Percentiles rank a stretch among this genome's conserved stretches.
phyloP scores from a whole-genome alignment of 1,140 invertebrate species.

The Druon quercuslanigerum region DNA sequence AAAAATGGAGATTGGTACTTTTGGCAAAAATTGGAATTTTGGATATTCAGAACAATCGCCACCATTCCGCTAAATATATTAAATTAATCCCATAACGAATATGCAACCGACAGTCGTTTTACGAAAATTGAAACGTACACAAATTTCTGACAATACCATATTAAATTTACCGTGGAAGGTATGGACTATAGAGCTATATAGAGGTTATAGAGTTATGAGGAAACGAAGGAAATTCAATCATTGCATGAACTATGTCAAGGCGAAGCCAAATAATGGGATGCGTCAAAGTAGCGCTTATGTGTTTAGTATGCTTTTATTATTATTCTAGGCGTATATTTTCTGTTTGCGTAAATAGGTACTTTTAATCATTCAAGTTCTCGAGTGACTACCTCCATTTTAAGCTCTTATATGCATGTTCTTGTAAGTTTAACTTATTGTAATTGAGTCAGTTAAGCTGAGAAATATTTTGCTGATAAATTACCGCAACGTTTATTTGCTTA shows the following conservation, averaged over 20 bases:
- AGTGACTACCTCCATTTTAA: too few relatives aligned
- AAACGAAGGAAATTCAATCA: constrained; percentile 29
- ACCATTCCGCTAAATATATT: neutral
- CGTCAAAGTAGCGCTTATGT: neutral
- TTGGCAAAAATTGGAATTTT: too few relatives aligned
- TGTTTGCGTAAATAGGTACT: neutral
- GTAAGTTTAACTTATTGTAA: neutral
- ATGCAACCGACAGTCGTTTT: neutral
- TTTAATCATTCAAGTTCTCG: too few relatives aligned
- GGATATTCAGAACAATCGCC: too few relatives aligned
- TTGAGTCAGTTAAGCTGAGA: neutral
- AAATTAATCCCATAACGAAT: neutral
- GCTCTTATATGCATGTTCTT: too few relatives aligned
- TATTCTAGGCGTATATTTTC: neutral
- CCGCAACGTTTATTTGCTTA: neutral
- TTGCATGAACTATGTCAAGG: constrained; percentile 18
- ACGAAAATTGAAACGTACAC: neutral
- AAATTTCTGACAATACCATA: neutral
- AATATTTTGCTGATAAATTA: constrained; percentile 3
- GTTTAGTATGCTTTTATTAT: neutral
- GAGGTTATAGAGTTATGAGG: neutral
- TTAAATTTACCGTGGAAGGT: neutral
- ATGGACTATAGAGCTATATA: neutral
- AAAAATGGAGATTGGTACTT: too few relatives aligned
- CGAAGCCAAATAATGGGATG: constrained; percentile 23